Evolutionary conservation across 1,140 invertebrate genomes (phyloP).

Genomic region (Nebria ingens): DNA sequence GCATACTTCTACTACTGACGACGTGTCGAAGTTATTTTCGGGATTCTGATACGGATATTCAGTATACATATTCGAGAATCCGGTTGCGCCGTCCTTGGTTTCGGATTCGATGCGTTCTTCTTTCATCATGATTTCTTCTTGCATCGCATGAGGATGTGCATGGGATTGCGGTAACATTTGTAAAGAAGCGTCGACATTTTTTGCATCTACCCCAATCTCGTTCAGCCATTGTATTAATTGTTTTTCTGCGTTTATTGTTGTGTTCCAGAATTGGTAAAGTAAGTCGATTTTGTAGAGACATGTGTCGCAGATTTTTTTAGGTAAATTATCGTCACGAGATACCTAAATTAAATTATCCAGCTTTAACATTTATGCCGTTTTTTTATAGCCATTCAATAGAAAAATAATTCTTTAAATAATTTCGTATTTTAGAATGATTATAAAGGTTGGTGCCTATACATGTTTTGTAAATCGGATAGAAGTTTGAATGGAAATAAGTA

Average conservation of each 20-base stretch:
- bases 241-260: constrained; percentile 44
- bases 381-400: too few species aligned
- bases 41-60: not conserved
- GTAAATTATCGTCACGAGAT: constrained; percentile 43
- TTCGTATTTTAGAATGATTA: too few species aligned
- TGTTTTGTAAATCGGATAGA: too few species aligned
- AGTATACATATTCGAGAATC: not conserved
- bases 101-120: not conserved
- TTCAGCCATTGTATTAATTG: constrained; percentile 43
- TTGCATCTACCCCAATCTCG: constrained; percentile 35
- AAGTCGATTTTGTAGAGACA: constrained; percentile 49
- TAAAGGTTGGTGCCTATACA: too few species aligned
- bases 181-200: constrained; percentile 33
- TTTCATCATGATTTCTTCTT: not conserved
- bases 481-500: too few species aligned
- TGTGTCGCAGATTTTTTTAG: constrained; percentile 48
- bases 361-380: too few species aligned
- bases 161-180: constrained; percentile 19
- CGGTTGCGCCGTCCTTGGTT: not conserved
- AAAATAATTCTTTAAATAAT: too few species aligned
- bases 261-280: constrained; percentile 49
- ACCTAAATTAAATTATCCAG: too few species aligned
- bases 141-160: not conserved
- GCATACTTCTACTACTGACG: too few species aligned
- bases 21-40: too few species aligned